Evolutionary conservation across 2,888 invertebrate genomes (phyloP), one percentile per base, ranked within the genome.

Genomic region (Drosophila atripex): DNA sequence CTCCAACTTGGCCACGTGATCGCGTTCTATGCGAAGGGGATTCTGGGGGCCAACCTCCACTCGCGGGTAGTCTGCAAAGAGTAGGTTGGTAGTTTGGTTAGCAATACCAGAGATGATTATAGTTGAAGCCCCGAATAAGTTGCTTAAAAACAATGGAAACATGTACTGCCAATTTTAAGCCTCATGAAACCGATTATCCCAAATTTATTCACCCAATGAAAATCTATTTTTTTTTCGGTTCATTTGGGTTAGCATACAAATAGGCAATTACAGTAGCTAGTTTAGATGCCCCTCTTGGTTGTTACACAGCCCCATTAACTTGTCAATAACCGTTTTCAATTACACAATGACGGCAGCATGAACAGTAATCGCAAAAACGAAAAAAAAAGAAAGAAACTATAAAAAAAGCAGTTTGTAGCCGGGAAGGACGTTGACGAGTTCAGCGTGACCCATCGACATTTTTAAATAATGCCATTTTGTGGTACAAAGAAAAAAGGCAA

Each of bases 31-130:
- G 75, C 95, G 94, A 63, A 98, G 90, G 1, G 97, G 97, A 91
- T 97, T 97, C 89, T 96, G 96, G 1, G 98, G 97, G 5, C 97
- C 97, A 38, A 98, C 96, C 86, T 95, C 95, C 21, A 98, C 96
- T n/a, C 97, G 94, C 0, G 98, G 98, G 90, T 95, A 97, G 93
- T 98, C 97, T 96, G 93, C 12, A 75, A 6, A n/a, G 38, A 25
- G 25, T 0, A 25, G 25, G 25, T 21, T 2, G 21, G 21, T 23
- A 4, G 4, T 25, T 1, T 25, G 25, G 25, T 25, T 25, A 25
- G 28, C 3, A 30, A 45, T 7, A 1, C 6, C 2, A 0, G 11
- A 0, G 6, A 0, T 16, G 11, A 21, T 41, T 41, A 3, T 39
- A 16, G 0, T 35, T 1, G 35, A 6, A 12, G 1, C 12, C 35